Conservation (phyloP, 2,113 vertebrate genomes). For the Mungos mungo region DNA sequence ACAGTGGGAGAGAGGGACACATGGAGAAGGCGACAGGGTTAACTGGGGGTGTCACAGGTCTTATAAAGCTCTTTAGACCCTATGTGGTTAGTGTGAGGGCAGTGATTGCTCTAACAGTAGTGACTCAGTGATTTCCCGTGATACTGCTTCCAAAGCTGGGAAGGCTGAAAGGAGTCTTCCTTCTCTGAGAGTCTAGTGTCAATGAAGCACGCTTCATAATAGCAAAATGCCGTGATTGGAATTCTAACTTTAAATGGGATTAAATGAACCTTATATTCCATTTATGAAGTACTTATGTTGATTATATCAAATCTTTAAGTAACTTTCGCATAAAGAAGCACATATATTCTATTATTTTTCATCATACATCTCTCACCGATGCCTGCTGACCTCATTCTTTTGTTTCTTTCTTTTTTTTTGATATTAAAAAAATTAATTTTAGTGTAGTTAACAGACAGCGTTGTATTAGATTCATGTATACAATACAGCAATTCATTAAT, state of each 20-base stretch:
- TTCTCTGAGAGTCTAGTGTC: neutral
- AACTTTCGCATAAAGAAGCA: neutral
- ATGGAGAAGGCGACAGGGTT: neutral
- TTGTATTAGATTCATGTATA: neutral
- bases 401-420: no score
- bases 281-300: neutral
- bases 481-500: neutral
- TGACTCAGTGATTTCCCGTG: neutral
- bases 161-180: neutral
- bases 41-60: accelerated
- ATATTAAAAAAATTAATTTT: neutral
- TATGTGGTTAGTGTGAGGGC: neutral
- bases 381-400: neutral
- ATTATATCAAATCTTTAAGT: neutral
- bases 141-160: neutral
- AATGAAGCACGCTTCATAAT: neutral
- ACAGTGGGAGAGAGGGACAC: neutral
- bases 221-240: neutral
- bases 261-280: neutral
- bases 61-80: neutral
- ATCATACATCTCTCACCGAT: neutral
- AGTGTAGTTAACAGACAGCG: neutral
- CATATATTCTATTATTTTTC: neutral
- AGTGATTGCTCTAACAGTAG: accelerated
- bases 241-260: neutral